phyloP scores from a whole-genome alignment of 2,888 invertebrate genomes.

The Rosalia funebris region DNA sequence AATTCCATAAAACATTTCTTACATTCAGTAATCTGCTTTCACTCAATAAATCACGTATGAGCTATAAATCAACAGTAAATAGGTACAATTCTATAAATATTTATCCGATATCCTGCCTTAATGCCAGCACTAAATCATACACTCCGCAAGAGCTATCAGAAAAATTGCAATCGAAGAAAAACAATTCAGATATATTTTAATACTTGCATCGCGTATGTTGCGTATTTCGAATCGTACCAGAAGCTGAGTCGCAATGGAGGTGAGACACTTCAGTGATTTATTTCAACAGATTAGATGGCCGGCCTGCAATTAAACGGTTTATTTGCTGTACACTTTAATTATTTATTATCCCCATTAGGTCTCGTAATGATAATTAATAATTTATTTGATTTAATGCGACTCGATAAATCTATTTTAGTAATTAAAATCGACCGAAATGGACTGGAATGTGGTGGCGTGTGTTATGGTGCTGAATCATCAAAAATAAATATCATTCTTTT shows the following conservation, averaged over 20 bases:
- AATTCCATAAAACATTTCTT: no score
- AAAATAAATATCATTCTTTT: no score
- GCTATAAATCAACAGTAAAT: neutral
- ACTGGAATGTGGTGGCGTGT: neutral
- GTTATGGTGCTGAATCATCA: no score
- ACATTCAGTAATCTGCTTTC: neutral
- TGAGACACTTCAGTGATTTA: conserved; percentile 41
- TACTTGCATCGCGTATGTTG: neutral
- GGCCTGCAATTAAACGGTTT: conserved; percentile 21
- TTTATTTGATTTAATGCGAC: neutral
- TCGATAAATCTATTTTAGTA: neutral
- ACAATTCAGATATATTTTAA: neutral
- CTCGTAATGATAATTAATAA: conserved; percentile 9
- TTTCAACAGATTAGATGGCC: conserved; percentile 18
- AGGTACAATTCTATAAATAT: neutral
- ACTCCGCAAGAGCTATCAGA: neutral
- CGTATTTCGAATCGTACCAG: neutral
- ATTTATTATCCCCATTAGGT: conserved; percentile 14
- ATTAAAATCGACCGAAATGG: neutral
- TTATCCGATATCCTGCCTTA: neutral
- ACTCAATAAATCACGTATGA: neutral
- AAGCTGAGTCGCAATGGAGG: conserved; percentile 23
- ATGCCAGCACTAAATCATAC: neutral
- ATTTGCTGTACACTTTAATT: conserved; percentile 12
- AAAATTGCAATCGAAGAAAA: neutral